A percentile compares a stretch with the other conserved stretches of the same genome.
Evolutionary conservation across 1,140 invertebrate species (phyloP).

Genomic region (Drosophila willistoni): DNA sequence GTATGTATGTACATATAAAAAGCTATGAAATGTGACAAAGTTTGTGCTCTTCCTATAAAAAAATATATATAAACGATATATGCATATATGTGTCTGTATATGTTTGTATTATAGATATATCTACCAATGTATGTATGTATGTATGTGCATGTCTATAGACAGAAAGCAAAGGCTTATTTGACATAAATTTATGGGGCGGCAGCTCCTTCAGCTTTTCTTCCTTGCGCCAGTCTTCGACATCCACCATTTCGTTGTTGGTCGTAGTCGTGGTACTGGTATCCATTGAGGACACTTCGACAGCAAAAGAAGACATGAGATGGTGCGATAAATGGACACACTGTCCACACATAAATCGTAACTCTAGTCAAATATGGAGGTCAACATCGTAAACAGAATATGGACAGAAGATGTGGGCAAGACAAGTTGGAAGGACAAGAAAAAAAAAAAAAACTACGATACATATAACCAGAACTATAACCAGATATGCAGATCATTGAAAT

Average conservation of each 20-base stretch:
- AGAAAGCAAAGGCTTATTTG: slow-evolving; percentile 64
- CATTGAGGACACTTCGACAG: slow-evolving; percentile 15
- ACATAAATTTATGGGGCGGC: slow-evolving; percentile 65
- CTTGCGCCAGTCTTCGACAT: neutral
- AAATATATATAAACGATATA: neutral
- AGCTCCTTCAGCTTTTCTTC: slow-evolving; percentile 5
- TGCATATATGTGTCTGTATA: slow-evolving; percentile 18
- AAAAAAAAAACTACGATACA: neutral
- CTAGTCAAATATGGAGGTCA: slow-evolving; percentile 48
- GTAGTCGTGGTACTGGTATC: neutral
- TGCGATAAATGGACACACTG: slow-evolving; percentile 70
- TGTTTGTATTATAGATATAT: slow-evolving; percentile 28
- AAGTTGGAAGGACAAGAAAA: too few species aligned
- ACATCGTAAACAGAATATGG: slow-evolving; percentile 48
- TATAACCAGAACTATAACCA: slow-evolving; percentile 36
- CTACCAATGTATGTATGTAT: neutral
- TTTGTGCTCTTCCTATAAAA: slow-evolving; percentile 1
- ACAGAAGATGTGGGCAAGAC: too few species aligned
- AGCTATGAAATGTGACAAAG: slow-evolving; percentile 13
- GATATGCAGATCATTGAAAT: slow-evolving; percentile 76
- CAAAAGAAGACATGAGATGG: slow-evolving; percentile 54
- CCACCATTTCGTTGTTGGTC: too few species aligned
- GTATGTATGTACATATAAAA: neutral
- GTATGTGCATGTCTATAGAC: slow-evolving; percentile 35
- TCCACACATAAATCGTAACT: slow-evolving; percentile 68